These are phyloP conservation scores for Caerostris extrusa DNA, from an alignment of 1,140 invertebrate genomes.

Conservation along the genomic window DNA sequence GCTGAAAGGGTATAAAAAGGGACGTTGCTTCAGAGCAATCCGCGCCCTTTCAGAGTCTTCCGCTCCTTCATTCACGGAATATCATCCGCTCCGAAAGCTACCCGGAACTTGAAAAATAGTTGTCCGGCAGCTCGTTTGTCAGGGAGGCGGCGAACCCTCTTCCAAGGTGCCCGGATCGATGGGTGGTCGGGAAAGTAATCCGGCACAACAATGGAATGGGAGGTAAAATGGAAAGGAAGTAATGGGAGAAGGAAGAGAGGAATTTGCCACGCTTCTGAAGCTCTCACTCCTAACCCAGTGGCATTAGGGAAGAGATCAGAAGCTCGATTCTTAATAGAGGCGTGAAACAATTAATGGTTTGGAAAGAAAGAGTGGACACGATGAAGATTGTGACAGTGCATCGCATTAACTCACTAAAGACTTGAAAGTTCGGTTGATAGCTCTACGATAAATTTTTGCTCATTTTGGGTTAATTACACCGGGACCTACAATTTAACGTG, in stretches of 20 bases:
- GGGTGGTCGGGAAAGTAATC: not conserved
- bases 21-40: not conserved
- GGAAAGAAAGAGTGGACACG: too few species aligned
- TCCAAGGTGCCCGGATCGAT: not conserved
- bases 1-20: not conserved
- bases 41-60: not conserved
- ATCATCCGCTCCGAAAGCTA: conserved; percentile 11
- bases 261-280: not conserved
- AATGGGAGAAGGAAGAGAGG: not conserved
- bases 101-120: conserved; percentile 31
- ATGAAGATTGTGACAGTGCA: too few species aligned
- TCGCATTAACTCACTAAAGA: too few species aligned
- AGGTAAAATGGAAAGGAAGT: not conserved
- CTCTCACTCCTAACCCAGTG: too few species aligned
- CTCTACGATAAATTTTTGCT: too few species aligned
- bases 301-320: too few species aligned
- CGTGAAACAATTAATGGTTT: too few species aligned
- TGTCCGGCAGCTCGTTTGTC: conserved; percentile 24
- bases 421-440: too few species aligned
- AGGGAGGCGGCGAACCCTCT: not conserved
- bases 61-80: not conserved
- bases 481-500: too few species aligned
- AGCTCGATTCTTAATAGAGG: too few species aligned
- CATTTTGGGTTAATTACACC: too few species aligned
- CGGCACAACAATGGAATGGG: not conserved